A percentile compares a stretch with the other conserved stretches of the same genome.
phyloP scores from a whole-genome alignment of 2,113 vertebrate species.

The Ariopsis seemanni region DNA sequence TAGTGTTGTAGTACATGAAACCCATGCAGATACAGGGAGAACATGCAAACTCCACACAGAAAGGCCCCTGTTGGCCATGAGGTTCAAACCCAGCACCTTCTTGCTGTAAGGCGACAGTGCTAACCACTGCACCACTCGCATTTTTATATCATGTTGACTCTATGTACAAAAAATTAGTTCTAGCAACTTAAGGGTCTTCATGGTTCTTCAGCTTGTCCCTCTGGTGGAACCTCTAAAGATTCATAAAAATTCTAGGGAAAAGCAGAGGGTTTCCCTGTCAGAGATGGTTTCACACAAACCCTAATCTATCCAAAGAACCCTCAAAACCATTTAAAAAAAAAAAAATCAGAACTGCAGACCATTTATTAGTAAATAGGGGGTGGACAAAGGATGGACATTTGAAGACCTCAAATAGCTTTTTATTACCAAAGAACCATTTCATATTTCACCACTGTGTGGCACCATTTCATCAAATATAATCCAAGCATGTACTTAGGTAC shows the following conservation, averaged over 20 bases:
- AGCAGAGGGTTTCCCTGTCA: neutral
- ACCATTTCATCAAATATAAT: constrained; percentile 43
- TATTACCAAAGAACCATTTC: neutral
- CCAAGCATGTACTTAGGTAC: neutral
- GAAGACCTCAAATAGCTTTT: neutral
- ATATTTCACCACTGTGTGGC: constrained; percentile 45
- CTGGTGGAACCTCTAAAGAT: neutral
- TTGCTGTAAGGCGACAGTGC: no score
- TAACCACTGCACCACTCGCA: no score
- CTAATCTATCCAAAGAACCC: neutral
- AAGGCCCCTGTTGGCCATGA: no score
- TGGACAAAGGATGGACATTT: neutral
- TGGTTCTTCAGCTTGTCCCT: neutral
- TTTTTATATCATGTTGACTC: neutral
- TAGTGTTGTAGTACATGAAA: no score
- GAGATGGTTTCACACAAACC: neutral
- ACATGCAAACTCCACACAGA: no score
- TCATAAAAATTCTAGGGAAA: neutral
- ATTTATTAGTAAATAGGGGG: neutral
- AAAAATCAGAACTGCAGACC: neutral
- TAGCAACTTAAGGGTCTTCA: neutral
- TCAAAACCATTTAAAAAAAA: neutral
- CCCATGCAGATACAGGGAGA: no score
- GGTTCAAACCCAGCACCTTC: no score
- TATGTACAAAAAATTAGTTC: neutral